Evolutionary conservation across 30 jellyfish, hydroid and myxozoan species (phyloP), one percentile per base, ranked within the genome.

Genomic region (Aurelia aurita complex sp. Pacific): DNA sequence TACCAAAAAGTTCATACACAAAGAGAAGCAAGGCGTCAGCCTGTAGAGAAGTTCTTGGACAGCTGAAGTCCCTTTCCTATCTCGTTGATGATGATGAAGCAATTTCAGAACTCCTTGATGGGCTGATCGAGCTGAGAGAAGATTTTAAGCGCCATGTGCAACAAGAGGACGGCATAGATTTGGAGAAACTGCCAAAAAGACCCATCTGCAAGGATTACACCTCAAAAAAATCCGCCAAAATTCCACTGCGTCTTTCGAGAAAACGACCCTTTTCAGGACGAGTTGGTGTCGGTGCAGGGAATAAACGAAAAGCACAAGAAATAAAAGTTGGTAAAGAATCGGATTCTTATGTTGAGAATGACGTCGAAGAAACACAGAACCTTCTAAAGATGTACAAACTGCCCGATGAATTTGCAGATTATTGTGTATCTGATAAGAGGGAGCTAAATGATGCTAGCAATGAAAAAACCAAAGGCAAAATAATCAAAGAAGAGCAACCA

Each of bases 71-170:
- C 35, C 35, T 29, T 7, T 17, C 35, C 10, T 62, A 62, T 62
- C 35, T 62, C 35, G 71, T 62, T 29, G 71, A 62, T 62, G 71
- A 62, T 10, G 71, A 62, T 62, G 35, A 62, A 17, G 71, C 35
- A 3, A 62, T 62, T 18, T 29, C 35, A 5, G 71, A 62, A 62
- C 35, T 62, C 35, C 35, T 62, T 18, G 71, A 18, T 17, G 71
- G 71, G 35, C 71, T 62, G 35, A 62, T 62, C 71, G 71, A 62
- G 71, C 10, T 62, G 32, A 62, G 12, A 62, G 71, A 62, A 62
- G 71, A 62, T 29, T 62, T 62, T 62, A 62, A 29, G 12, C 1
- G 71, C 71, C 71, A 62, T 10, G 71, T 29, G 35, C 35, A 62
- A 62, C 71, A 29, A 62, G 71, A 62, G 35, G 71, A 62, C 9